Conservation (phyloP, 2,797 vertebrate species). For the Tapirus indicus region DNA sequence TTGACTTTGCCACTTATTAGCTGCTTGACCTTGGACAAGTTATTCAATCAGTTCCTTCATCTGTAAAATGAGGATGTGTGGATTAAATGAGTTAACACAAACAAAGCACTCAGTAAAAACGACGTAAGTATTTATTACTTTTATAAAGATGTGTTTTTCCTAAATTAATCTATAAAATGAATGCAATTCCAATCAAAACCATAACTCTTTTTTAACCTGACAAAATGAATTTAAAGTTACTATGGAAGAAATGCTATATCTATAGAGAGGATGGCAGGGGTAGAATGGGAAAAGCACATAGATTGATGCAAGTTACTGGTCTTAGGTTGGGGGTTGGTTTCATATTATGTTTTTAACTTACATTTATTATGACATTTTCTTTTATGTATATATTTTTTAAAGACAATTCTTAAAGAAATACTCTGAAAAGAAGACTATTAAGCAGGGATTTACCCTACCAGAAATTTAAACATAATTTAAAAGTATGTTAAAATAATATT, state of each 20-base stretch:
- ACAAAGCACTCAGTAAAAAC: background rate
- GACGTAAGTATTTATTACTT: background rate
- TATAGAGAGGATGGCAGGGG: background rate
- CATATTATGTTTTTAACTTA: background rate
- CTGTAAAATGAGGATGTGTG: background rate
- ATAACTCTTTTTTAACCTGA: constrained; percentile 48
- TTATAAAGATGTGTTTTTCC: constrained; percentile 33
- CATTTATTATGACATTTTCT: background rate
- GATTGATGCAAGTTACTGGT: background rate
- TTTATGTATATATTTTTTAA: background rate
- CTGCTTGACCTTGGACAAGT: constrained; percentile 30
- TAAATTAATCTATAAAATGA: constrained; percentile 40
- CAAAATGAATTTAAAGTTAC: constrained; percentile 34
- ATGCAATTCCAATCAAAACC: constrained; percentile 12
- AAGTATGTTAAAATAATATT: constrained; percentile 46
- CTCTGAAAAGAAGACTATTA: background rate
- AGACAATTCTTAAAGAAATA: constrained; percentile 50
- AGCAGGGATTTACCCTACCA: background rate
- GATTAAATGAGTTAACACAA: constrained; percentile 15
- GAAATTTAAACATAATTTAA: constrained; percentile 39
- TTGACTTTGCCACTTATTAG: background rate
- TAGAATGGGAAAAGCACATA: background rate
- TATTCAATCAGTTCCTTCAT: constrained; percentile 28
- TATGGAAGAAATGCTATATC: background rate
- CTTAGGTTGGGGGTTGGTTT: background rate